Percentiles rank a stretch among this genome's conserved stretches.
Conservation (phyloP, 1,140 invertebrate species). For the Drosophila kepulauana region DNA sequence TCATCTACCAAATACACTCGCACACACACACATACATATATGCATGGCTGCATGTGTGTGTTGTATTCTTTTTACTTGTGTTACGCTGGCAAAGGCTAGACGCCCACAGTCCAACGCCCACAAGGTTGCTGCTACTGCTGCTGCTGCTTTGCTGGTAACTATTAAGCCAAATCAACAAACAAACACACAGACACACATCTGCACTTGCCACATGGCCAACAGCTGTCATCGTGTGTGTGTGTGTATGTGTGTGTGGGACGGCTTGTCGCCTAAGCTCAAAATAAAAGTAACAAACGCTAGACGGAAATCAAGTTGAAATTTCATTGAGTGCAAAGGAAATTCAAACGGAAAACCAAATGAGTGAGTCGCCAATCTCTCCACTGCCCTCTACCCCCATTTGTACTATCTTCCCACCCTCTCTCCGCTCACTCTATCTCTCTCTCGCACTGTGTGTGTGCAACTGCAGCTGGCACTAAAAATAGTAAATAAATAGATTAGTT, state of each 20-base stretch:
- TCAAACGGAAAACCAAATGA: constrained; percentile 82
- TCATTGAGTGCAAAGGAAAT: constrained; percentile 81
- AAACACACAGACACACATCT: constrained; percentile 29
- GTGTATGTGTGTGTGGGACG: constrained; percentile 12
- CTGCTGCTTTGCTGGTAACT: constrained; percentile 48
- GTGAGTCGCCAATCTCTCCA: constrained; percentile 33
- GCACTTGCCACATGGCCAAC: constrained; percentile 25
- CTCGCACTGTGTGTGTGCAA: neutral
- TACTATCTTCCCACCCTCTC: neutral
- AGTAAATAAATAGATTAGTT: constrained; percentile 53
- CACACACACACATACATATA: no score
- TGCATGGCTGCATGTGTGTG: neutral
- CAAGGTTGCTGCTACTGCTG: constrained; percentile 23
- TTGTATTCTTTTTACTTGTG: constrained; percentile 20
- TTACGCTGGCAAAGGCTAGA: constrained; percentile 39
- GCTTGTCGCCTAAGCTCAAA: constrained; percentile 55
- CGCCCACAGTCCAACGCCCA: constrained; percentile 35
- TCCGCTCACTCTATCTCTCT: neutral
- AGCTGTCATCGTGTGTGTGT: constrained; percentile 52
- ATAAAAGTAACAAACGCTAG: constrained; percentile 79
- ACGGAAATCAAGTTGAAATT: constrained; percentile 82
- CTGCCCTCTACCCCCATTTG: neutral
- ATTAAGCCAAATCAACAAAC: constrained; percentile 79
- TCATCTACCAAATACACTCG: constrained; percentile 35
- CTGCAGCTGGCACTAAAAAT: constrained; percentile 36